Evolutionary conservation across 2,888 invertebrate species (phyloP).

Genomic region (Chaitophorus viminalis): DNA sequence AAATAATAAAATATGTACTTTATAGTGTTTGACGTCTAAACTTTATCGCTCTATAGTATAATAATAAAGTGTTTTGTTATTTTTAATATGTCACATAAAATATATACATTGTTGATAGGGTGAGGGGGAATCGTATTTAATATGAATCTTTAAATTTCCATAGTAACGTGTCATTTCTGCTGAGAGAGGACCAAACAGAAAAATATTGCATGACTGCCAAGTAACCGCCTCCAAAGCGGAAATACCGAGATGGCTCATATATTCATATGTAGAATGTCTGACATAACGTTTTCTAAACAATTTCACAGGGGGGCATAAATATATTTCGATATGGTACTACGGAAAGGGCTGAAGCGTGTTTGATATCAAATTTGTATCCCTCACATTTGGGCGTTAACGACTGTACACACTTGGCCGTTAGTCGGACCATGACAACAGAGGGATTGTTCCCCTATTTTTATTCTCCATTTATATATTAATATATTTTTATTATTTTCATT

Average conservation of each 20-base stretch:
- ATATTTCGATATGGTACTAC: conserved; percentile 30
- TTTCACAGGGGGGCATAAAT: conserved; percentile 45
- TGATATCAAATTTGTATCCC: conserved; percentile 48
- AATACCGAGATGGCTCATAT: conserved; percentile 31
- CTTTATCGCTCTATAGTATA: conserved; percentile 2
- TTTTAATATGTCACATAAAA: conserved; percentile 1
- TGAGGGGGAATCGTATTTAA: not conserved
- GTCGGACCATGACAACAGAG: conserved; percentile 10
- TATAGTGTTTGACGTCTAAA: not conserved
- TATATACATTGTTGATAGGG: not conserved
- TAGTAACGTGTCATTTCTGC: conserved; percentile 5
- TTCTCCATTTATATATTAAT: not conserved
- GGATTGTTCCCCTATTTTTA: conserved; percentile 36
- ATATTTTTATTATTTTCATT: conserved; percentile 23
- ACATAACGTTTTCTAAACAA: conserved; percentile 53
- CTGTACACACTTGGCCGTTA: conserved; percentile 11
- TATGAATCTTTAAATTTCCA: conserved; percentile 24
- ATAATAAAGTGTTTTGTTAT: conserved; percentile 23
- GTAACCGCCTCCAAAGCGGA: conserved; percentile 44
- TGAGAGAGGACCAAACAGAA: conserved; percentile 34
- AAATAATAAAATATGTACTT: no score
- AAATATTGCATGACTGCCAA: conserved; percentile 48
- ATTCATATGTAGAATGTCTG: conserved; percentile 39
- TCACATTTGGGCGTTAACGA: conserved; percentile 46
- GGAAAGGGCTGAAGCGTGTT: conserved; percentile 45